Evolutionary conservation across 2,113 vertebrate species (phyloP).

Genomic region (Notarius lentiginosus): DNA sequence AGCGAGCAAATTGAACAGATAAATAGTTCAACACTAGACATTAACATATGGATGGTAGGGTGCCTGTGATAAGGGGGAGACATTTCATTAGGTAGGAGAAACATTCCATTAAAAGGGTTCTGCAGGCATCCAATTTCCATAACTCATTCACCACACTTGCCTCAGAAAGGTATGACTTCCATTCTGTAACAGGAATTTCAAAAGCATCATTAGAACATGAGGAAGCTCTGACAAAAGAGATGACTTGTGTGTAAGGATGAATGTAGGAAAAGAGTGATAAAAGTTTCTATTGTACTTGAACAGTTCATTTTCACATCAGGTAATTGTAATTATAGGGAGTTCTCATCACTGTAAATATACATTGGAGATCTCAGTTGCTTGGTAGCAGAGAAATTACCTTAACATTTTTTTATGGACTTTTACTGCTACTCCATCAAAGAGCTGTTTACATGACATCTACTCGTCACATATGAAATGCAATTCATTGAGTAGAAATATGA

Average conservation of each 20-base stretch:
- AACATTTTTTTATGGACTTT: conserved; percentile 16
- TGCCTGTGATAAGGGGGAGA: conserved; percentile 68
- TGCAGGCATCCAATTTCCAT: conserved; percentile 67
- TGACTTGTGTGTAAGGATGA: not conserved
- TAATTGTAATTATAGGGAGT: conserved; percentile 28
- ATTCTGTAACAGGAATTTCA: conserved; percentile 47
- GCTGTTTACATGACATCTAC: not conserved
- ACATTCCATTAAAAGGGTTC: conserved; percentile 70
- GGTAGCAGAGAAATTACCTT: conserved; percentile 25
- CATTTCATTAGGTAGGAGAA: conserved; percentile 76
- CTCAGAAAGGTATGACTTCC: conserved; percentile 51
- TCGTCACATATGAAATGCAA: not conserved
- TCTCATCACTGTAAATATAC: conserved; percentile 12
- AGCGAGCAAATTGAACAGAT: conserved; percentile 68
- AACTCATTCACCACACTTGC: conserved; percentile 60
- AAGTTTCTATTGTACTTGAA: conserved; percentile 23
- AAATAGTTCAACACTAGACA: conserved; percentile 72
- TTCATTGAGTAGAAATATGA: not conserved
- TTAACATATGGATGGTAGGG: conserved; percentile 77
- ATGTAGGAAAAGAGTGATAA: not conserved
- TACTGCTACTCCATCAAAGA: not conserved
- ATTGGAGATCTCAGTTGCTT: not conserved
- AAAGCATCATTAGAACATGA: conserved; percentile 32
- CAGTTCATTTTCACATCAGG: conserved; percentile 3
- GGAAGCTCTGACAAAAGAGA: conserved; percentile 25